Percentiles rank a stretch among this genome's conserved stretches.
Evolutionary conservation across 1,140 invertebrate species (phyloP).

Genomic region (Drosophila erecta): DNA sequence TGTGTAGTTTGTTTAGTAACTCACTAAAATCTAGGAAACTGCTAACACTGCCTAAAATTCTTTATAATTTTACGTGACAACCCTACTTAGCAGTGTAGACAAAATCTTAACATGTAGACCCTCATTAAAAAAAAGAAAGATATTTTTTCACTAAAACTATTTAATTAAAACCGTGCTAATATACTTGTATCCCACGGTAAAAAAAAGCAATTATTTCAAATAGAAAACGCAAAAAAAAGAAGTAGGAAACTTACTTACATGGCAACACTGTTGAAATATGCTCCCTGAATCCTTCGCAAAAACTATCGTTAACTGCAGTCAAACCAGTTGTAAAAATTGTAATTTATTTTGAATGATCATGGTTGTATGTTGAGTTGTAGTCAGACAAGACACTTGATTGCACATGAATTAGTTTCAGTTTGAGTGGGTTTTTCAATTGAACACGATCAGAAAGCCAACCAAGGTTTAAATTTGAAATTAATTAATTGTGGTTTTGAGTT

Average conservation of each 20-base stretch:
- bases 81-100: background rate
- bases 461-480: constrained; percentile 33
- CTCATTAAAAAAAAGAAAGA: no score
- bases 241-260: background rate
- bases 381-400: constrained; percentile 41
- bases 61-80: background rate
- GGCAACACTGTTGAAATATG: background rate
- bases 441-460: constrained; percentile 10
- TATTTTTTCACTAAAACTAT: no score
- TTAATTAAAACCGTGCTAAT: background rate
- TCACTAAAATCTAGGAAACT: background rate
- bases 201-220: background rate
- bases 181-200: background rate
- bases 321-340: constrained; percentile 29
- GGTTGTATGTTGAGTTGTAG: constrained; percentile 30
- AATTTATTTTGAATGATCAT: constrained; percentile 39
- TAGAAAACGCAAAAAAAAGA: background rate
- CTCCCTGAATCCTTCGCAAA: constrained; percentile 12
- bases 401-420: constrained; percentile 38
- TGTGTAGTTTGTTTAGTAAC: background rate
- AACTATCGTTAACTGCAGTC: constrained; percentile 18
- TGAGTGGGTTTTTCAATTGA: constrained; percentile 24
- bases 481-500: constrained; percentile 25
- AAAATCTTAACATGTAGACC: no score
- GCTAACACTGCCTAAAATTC: no score